Evolutionary conservation across 2,113 vertebrate species (phyloP).

Genomic region (Leuciscus idus): DNA sequence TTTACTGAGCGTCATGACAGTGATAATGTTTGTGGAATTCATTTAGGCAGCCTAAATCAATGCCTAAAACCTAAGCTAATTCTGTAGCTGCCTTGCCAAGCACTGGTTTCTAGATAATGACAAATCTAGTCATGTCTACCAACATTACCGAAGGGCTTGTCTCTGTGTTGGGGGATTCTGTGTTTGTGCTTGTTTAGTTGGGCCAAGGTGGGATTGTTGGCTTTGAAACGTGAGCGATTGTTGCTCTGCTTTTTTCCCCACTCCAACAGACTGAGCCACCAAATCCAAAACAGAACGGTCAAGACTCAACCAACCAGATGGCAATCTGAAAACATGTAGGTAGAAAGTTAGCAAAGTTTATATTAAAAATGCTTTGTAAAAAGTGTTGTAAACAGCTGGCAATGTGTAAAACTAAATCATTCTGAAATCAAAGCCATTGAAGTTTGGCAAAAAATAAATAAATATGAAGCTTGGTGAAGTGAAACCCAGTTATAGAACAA

Average conservation of each 20-base stretch:
- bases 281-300: slow-evolving; percentile 87
- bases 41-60: neutral
- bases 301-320: slow-evolving; percentile 91
- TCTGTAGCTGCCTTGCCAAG: neutral
- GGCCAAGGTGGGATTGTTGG: slow-evolving; percentile 28
- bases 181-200: neutral
- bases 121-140: neutral
- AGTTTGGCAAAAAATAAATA: neutral
- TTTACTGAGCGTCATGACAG: too few species aligned
- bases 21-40: neutral
- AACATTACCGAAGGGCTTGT: slow-evolving; percentile 64
- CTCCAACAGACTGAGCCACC: slow-evolving; percentile 84
- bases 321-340: slow-evolving; percentile 77
- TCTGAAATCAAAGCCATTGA: neutral
- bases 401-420: neutral
- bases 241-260: slow-evolving; percentile 77
- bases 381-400: neutral
- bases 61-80: neutral
- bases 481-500: neutral
- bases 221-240: slow-evolving; percentile 46
- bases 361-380: neutral
- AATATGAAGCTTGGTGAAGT: neutral
- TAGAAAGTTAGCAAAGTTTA: neutral
- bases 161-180: slow-evolving; percentile 38
- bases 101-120: neutral